Evolutionary conservation across 2,113 vertebrate species (phyloP).

Genomic region (Cariama cristata): DNA sequence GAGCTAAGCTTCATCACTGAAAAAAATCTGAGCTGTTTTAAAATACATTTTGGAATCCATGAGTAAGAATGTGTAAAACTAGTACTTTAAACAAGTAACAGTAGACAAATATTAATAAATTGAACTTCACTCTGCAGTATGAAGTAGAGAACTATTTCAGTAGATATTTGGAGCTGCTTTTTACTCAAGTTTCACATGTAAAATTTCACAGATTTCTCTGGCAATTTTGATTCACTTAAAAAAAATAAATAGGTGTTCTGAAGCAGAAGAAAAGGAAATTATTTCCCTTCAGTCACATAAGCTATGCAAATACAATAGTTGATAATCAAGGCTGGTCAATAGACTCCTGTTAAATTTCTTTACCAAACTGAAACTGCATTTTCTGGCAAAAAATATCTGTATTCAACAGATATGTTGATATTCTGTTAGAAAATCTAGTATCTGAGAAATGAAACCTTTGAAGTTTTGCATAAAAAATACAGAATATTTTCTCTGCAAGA

Average conservation of each 20-base stretch:
- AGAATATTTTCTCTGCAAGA: neutral
- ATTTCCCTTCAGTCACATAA: neutral
- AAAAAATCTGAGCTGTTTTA: neutral
- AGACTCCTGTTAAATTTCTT: neutral
- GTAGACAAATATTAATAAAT: neutral
- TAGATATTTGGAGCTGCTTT: neutral
- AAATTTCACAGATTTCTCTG: neutral
- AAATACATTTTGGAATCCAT: neutral
- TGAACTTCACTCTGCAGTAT: neutral
- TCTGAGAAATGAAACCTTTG: neutral
- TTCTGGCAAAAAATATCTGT: neutral
- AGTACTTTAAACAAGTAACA: neutral
- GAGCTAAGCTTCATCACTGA: neutral
- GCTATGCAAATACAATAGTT: neutral
- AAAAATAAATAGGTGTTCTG: neutral
- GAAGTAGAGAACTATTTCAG: neutral
- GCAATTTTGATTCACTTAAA: neutral
- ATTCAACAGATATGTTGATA: neutral
- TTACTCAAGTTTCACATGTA: neutral
- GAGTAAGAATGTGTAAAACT: neutral
- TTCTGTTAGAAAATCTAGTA: neutral
- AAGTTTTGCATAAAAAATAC: neutral
- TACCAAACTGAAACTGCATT: neutral
- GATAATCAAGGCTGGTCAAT: neutral
- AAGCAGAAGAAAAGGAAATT: neutral